Percentiles rank a stretch among this genome's conserved stretches.
phyloP scores from a whole-genome alignment of 2,888 invertebrate genomes.

The Syrista parreyssii region DNA sequence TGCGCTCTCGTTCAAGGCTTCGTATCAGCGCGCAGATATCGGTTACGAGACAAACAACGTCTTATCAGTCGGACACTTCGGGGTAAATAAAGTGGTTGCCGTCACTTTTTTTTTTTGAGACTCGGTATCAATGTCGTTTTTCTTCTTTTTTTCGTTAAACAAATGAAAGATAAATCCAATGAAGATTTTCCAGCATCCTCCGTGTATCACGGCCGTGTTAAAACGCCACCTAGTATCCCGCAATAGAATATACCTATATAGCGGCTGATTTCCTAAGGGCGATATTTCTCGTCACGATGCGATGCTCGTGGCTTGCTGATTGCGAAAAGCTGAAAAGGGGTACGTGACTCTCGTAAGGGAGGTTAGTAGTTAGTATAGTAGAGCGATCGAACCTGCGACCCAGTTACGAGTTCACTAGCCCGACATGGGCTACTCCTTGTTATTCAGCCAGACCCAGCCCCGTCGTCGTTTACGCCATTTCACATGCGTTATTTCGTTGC shows the following conservation, averaged over 20 bases:
- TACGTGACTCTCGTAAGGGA: background rate
- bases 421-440: constrained; percentile 9
- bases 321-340: background rate
- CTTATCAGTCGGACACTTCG: background rate
- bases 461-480: background rate
- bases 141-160: background rate
- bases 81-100: background rate
- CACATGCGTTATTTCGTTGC: background rate
- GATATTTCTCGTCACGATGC: background rate
- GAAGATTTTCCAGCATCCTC: background rate
- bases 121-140: background rate
- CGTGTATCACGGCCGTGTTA: background rate
- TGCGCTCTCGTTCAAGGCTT: background rate
- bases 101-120: background rate
- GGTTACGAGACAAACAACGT: constrained; percentile 3
- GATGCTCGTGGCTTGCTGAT: constrained; percentile 17
- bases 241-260: background rate
- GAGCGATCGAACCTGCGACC: constrained; percentile 36
- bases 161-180: background rate
- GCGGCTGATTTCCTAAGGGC: background rate
- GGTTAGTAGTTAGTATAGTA: background rate
- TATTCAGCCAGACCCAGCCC: constrained; percentile 7
- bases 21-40: background rate
- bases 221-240: background rate
- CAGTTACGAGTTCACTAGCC: constrained; percentile 45